Base-by-base conservation (phyloP, 92 coral and sea anemone species). In the Nematostella vectensis region DNA sequence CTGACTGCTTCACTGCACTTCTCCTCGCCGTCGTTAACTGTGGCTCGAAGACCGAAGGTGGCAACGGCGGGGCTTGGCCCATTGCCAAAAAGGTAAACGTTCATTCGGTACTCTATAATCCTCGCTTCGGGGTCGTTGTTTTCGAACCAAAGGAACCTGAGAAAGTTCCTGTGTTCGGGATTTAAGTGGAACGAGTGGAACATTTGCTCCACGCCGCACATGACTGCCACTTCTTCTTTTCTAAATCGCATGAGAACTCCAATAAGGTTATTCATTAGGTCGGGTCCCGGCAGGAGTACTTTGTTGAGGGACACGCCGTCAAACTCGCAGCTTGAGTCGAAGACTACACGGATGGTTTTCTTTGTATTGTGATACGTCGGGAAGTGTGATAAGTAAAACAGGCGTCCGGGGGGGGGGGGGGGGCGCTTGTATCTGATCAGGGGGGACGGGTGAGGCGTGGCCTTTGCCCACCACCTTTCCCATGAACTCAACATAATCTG, bases 11-110 rank as follows among this genome's bases (percentile, higher is more conserved):
- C 54, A 24, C 68, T 69, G 24, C 38, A 58, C 6, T 31, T 22
- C 88, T 80, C 73, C 87, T 74, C 87, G 82, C 88, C 87, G 68
- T 67, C 66, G 49, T 56, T 52, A 9, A 69, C 71, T 4, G 87
- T 74, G 50, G 17, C 54, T 26, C 76, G 62, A 36, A 36, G 42
- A 8, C 42, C 42, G 15, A 8, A 36, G 42, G 42, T 36, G 42
- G 42, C 42, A 8, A 36, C 42, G 42, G 42, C 42, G 8, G 42
- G 42, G 42, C 42, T 36, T 8, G 42, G 42, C 9, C 42, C 42
- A 15, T 36, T 36, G 9, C 42, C 42, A 36, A 36, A 36, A 8
- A 36, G 15, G 42, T 36, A 15, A 8, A 36, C 42, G 42, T 36
- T 36, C 42, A 36, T 36, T 8, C 15, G 42, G 15, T 36, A 36